Evolutionary conservation across 2,888 invertebrate species (phyloP).

Genomic region (Scaptomyza tumidula): DNA sequence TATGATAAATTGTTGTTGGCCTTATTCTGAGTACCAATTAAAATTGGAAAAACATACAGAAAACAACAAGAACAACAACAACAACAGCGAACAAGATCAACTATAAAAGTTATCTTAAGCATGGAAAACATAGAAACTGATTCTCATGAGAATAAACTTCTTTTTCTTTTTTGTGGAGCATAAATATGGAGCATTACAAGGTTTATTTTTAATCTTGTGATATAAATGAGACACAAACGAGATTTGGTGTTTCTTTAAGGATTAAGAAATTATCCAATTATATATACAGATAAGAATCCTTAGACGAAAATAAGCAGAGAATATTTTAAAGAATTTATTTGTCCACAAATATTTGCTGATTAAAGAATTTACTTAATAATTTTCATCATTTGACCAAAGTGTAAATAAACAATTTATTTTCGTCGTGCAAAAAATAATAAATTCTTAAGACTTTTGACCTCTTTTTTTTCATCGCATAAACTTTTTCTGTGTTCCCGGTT

Average conservation of each 20-base stretch:
- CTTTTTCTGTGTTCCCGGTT: constrained; percentile 30
- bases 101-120: constrained; percentile 54
- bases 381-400: constrained; percentile 8
- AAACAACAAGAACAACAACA: constrained; percentile 21
- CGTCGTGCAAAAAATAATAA: constrained; percentile 3
- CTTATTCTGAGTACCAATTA: constrained; percentile 76
- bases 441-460: not conserved
- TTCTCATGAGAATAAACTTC: constrained; percentile 28
- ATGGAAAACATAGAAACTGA: constrained; percentile 33
- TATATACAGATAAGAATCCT: not conserved
- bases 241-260: not conserved
- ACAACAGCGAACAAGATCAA: constrained; percentile 21
- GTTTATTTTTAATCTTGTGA: constrained; percentile 5
- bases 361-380: constrained; percentile 4
- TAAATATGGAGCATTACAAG: constrained; percentile 13
- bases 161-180: constrained; percentile 16
- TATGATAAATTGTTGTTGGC: constrained; percentile 71
- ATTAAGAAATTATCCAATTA: not conserved
- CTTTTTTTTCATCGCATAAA: constrained; percentile 8
- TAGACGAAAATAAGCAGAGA: not conserved
- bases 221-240: not conserved
- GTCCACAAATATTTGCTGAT: not conserved
- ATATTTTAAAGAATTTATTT: no score
- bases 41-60: constrained; percentile 39
- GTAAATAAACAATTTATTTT: constrained; percentile 16